A percentile compares a stretch with the other conserved stretches of the same genome.
Evolutionary conservation across 1,140 invertebrate species (phyloP).

Genomic region (Hylaeus anthracinus): DNA sequence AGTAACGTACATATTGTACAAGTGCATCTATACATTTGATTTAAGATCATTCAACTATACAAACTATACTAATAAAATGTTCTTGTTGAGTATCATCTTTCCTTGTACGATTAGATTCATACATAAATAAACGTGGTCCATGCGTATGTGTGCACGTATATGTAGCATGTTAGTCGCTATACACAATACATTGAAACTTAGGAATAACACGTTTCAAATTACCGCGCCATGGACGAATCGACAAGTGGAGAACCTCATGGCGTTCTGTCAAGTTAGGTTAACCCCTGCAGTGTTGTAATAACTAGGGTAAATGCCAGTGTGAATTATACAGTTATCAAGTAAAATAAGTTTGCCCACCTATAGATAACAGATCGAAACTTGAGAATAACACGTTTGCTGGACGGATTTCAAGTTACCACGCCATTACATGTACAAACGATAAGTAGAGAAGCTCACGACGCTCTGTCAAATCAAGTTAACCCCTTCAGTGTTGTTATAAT

Average conservation of each 20-base stretch:
- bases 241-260: background rate
- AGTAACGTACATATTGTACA: background rate
- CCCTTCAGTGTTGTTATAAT: slow-evolving; percentile 14
- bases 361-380: background rate
- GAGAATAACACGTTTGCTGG: background rate
- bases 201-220: background rate
- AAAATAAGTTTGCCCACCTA: slow-evolving; percentile 76
- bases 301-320: slow-evolving; percentile 25
- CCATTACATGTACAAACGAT: slow-evolving; percentile 20
- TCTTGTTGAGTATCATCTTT: background rate
- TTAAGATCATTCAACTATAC: background rate
- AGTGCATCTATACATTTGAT: background rate
- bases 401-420: slow-evolving; percentile 17
- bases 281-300: slow-evolving; percentile 13
- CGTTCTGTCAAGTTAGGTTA: slow-evolving; percentile 37
- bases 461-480: slow-evolving; percentile 38
- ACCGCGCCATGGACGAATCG: slow-evolving; percentile 21
- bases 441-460: background rate
- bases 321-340: slow-evolving; percentile 19
- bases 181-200: background rate
- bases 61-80: background rate
- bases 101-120: background rate
- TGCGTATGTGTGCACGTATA: background rate
- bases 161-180: background rate
- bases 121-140: background rate